Evolutionary conservation across 2,113 vertebrate genomes (phyloP).

Genomic region (Entelurus aequoreus): DNA sequence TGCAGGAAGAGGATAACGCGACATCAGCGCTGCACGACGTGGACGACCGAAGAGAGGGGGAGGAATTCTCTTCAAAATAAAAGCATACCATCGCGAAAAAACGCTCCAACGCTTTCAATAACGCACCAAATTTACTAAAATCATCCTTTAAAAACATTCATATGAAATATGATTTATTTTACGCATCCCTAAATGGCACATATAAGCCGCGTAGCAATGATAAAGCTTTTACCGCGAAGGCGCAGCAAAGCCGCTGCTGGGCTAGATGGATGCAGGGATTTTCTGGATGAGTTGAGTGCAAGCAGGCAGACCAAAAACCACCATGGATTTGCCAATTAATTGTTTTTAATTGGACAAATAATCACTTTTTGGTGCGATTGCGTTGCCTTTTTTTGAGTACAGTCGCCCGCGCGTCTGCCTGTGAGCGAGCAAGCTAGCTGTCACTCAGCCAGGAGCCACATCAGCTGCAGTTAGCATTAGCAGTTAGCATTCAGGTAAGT

Average conservation of each 20-base stretch:
- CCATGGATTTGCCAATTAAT: slow-evolving; percentile 31
- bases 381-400: not conserved
- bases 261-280: slow-evolving; percentile 56
- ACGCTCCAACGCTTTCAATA: not conserved
- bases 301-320: slow-evolving; percentile 23
- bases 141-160: fast-evolving
- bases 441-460: slow-evolving; percentile 39
- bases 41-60: slow-evolving; percentile 39
- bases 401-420: too few relatives aligned
- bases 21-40: slow-evolving; percentile 59
- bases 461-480: slow-evolving; percentile 17
- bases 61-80: slow-evolving; percentile 51
- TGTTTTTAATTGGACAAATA: not conserved
- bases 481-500: slow-evolving; percentile 30
- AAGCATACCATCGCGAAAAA: not conserved
- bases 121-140: fast-evolving
- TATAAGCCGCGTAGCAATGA: not conserved
- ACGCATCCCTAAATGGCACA: fast-evolving
- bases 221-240: slow-evolving; percentile 49
- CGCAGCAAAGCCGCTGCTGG: slow-evolving; percentile 29
- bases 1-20: slow-evolving; percentile 18
- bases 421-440: slow-evolving; percentile 32
- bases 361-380: not conserved
- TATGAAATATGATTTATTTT: fast-evolving
- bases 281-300: slow-evolving; percentile 35